Evolutionary conservation across 2,113 vertebrate genomes (phyloP), one percentile per base, ranked within the genome.

Genomic region (Sphyrna mokarran): DNA sequence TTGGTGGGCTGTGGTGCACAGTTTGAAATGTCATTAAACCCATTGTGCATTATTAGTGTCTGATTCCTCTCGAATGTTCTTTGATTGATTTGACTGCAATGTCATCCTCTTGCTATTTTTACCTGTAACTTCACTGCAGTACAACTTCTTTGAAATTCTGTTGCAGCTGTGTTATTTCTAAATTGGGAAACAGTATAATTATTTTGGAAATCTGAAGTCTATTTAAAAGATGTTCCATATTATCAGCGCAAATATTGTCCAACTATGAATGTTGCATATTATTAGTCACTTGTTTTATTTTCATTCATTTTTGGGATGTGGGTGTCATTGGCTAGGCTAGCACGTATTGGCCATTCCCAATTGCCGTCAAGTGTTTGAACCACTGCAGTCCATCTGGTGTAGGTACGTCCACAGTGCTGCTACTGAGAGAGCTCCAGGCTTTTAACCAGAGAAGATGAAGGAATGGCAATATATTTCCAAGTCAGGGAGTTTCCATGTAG

Each of bases 51-150:
- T 93, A 93, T 93, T 66, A 93, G 89, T 66, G 89, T 93, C 89
- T 93, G 58, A 93, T 90, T 90, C 29, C 54, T 90, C 33, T 29
- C 63, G 54, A 90, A 63, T 61, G 87, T 63, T 63, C 87, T 58
- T 63, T n/a, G 87, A 90, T 93, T 93, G 89, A 66, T 93, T 37
- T 93, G 58, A 66, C n/a, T 37, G 33, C 61, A 93, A 93, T 93
- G 89, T 93, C 89, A 93, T 33, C 61, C 61, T 66, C 63, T 93
- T 93, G 89, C 33, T 93, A 93, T 93, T 93, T 93, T 93, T 93
- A 93, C 89, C 89, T 93, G 33, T 20, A 37, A 58, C 61, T 66
- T 66, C 58, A 37, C 33, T 93, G 61, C 58, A 93, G 89, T 66
- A n/a, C 61, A 37, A 66, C 68, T 90, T 93, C 58, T 93, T 33